Conservation (phyloP, 2,888 invertebrate genomes). For the Podabrus alpinus region DNA sequence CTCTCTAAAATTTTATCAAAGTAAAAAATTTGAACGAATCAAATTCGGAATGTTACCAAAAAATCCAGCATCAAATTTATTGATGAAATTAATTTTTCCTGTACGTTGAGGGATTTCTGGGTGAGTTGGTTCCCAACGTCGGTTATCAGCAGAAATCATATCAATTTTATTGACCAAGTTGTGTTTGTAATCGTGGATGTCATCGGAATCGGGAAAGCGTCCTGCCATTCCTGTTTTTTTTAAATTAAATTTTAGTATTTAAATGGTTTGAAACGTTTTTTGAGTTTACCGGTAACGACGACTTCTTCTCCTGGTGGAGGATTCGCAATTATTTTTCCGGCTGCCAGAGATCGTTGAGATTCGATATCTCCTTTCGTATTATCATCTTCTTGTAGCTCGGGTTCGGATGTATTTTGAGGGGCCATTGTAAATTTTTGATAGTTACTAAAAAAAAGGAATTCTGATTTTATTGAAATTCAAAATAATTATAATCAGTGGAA, state of each 20-base stretch:
- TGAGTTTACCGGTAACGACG: conserved; percentile 63
- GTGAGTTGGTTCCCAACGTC: conserved; percentile 74
- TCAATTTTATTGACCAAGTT: conserved; percentile 79
- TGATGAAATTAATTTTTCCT: conserved; percentile 65
- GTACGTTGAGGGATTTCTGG: conserved; percentile 63
- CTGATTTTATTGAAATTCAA: no score
- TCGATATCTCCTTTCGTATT: conserved; percentile 45
- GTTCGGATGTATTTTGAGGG: conserved; percentile 9
- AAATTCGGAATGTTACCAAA: conserved; percentile 53
- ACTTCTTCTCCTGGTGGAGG: conserved; percentile 66
- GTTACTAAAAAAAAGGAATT: not conserved
- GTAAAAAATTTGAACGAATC: not conserved
- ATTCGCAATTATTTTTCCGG: conserved; percentile 61
- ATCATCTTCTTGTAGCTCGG: not conserved
- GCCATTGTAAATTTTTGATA: conserved; percentile 1
- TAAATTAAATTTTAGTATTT: not conserved
- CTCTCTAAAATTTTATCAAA: conserved; percentile 51
- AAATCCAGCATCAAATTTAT: conserved; percentile 61
- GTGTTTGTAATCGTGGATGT: conserved; percentile 70
- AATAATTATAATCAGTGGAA: no score
- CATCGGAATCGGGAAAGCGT: conserved; percentile 77
- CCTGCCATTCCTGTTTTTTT: conserved; percentile 59
- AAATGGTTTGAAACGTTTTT: not conserved
- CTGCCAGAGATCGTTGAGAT: conserved; percentile 4
- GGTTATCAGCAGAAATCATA: conserved; percentile 78